Conservation (phyloP, 2,888 invertebrate species). For the Meteorus cinctellus region DNA sequence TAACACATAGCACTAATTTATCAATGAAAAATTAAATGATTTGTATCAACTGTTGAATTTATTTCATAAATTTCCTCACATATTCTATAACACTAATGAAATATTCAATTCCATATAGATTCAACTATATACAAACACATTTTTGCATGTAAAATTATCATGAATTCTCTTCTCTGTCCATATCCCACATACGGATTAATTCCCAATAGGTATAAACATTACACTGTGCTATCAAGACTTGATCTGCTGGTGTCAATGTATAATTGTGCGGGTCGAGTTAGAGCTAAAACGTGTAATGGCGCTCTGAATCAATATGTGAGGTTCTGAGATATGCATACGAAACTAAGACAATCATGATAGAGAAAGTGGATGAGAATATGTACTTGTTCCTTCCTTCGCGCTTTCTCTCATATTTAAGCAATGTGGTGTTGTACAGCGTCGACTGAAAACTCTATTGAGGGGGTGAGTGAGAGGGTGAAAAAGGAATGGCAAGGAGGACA, state of each 20-base stretch:
- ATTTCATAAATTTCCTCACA: too few relatives aligned
- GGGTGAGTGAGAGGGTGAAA: slow-evolving; percentile 30
- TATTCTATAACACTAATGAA: too few relatives aligned
- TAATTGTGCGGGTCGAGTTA: slow-evolving; percentile 51
- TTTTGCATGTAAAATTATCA: too few relatives aligned
- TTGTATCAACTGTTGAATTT: too few relatives aligned
- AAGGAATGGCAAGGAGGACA: slow-evolving; percentile 39
- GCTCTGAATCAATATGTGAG: slow-evolving; percentile 74
- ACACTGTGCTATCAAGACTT: too few relatives aligned
- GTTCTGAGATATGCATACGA: slow-evolving; percentile 73
- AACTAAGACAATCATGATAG: slow-evolving; percentile 69
- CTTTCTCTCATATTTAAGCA: slow-evolving; percentile 14
- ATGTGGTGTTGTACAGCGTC: slow-evolving; percentile 29
- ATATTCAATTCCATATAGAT: too few relatives aligned
- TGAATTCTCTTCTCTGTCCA: too few relatives aligned
- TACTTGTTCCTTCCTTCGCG: neutral
- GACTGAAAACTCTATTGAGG: slow-evolving; percentile 21
- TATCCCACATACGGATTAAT: too few relatives aligned
- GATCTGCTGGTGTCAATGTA: neutral
- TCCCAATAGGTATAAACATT: too few relatives aligned
- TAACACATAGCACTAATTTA: slow-evolving; percentile 5
- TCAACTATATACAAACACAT: too few relatives aligned
- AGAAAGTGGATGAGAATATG: slow-evolving; percentile 23
- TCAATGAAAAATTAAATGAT: too few relatives aligned
- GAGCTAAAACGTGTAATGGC: slow-evolving; percentile 73